Conservation (phyloP, 1,140 invertebrate genomes). For the Metaphire vulgaris region DNA sequence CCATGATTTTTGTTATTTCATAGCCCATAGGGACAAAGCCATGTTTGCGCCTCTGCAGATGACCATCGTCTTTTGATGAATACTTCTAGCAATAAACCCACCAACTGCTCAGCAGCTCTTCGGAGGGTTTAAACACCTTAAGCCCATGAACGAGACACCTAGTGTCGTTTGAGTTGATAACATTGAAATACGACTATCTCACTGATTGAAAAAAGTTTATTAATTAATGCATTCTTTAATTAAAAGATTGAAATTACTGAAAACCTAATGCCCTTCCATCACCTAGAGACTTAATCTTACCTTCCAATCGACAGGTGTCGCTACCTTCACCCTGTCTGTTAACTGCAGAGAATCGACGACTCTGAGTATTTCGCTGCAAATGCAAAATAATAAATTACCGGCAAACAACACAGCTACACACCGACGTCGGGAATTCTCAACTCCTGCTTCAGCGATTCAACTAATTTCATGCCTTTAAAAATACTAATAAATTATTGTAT, state of each 20-base stretch:
- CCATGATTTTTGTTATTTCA: too few species aligned
- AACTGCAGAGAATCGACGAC: conserved; percentile 82
- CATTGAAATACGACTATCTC: not conserved
- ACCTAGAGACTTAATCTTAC: conserved; percentile 53
- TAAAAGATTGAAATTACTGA: too few species aligned
- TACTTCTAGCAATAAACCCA: too few species aligned
- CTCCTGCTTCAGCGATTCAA: not conserved
- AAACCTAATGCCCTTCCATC: too few species aligned
- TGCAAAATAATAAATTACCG: conserved; percentile 23
- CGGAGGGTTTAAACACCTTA: not conserved
- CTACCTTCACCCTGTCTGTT: conserved; percentile 69
- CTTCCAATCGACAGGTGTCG: conserved; percentile 82
- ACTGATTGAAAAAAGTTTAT: not conserved
- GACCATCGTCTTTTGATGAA: too few species aligned
- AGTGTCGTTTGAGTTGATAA: not conserved
- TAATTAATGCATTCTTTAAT: too few species aligned
- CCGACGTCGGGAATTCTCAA: not conserved
- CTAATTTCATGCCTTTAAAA: not conserved
- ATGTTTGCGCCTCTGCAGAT: too few species aligned
- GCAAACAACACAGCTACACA: not conserved
- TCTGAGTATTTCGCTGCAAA: conserved; percentile 77
- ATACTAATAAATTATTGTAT: too few species aligned
- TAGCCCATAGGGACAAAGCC: too few species aligned
- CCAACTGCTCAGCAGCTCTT: too few species aligned
- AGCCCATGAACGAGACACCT: not conserved